Evolutionary conservation across 2,888 invertebrate species (phyloP).

Genomic region (Caenorhabditis imperialis): DNA sequence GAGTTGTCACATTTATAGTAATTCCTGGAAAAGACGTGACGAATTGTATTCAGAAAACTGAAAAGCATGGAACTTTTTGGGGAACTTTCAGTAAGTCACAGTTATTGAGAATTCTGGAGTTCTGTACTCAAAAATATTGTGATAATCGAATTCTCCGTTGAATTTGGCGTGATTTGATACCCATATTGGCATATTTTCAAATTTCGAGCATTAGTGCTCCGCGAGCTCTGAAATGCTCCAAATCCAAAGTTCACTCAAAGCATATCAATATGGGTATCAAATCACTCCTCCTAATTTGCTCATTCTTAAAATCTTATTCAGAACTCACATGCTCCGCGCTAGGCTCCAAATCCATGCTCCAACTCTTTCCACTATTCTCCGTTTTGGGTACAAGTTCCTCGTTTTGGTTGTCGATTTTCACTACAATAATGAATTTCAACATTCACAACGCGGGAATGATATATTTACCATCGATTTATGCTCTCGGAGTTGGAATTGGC

Average conservation of each 20-base stretch:
- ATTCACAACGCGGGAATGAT: conserved; percentile 43
- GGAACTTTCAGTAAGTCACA: conserved; percentile 19
- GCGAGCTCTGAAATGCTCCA: too few relatives aligned
- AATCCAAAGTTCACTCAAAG: too few relatives aligned
- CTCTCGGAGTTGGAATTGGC: conserved; percentile 58
- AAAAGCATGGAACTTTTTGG: conserved; percentile 27
- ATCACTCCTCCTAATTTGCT: too few relatives aligned
- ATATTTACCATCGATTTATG: conserved; percentile 58
- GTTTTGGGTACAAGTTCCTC: conserved; percentile 52
- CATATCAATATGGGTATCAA: too few relatives aligned
- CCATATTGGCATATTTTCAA: too few relatives aligned
- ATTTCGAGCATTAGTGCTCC: too few relatives aligned
- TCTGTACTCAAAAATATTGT: too few relatives aligned
- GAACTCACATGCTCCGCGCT: conserved; percentile 31
- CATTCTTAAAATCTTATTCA: too few relatives aligned
- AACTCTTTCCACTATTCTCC: conserved; percentile 51
- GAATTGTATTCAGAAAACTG: conserved; percentile 52
- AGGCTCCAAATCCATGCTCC: conserved; percentile 38
- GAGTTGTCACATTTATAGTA: conserved; percentile 50
- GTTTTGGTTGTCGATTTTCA: conserved; percentile 63
- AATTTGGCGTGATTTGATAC: too few relatives aligned
- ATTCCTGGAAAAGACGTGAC: conserved; percentile 56
- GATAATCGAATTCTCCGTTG: too few relatives aligned
- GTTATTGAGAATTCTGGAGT: not conserved
- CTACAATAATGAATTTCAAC: conserved; percentile 63